Base-by-base conservation (phyloP, 2,888 invertebrate genomes). In the Sphaerophoria taeniata region DNA sequence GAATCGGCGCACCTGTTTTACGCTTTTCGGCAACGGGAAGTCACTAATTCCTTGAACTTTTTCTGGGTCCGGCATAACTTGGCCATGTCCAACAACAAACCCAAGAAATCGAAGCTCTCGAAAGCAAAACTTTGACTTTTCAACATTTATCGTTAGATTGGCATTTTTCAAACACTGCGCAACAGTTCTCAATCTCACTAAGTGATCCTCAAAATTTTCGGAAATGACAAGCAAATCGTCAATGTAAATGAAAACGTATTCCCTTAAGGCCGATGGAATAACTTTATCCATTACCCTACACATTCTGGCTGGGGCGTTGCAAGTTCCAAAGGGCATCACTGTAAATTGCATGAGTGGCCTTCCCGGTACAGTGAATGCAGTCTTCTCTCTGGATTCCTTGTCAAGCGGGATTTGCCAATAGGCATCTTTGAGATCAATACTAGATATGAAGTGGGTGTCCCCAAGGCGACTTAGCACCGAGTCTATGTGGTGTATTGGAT, bases 341-440 rank as follows among this genome's bases (percentile, higher is more conserved):
- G 63, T 75, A 39, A 63, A 87, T 12, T 83, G 76, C 47, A 70
- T 80, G 9, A 77, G 60, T 14, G 70, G 45, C 11, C 75, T 55
- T 3, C 77, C 72, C 3, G 80, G 89, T 11, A 89, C 88, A 0
- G 89, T 80, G 16, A 87, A 87, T 0, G 89, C 89, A 0, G 89
- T 24, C 24, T 24, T 24, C 24, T 24, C 24, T 24, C 24, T 24
- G 24, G 24, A 24, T 24, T 24, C 24, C 89, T 24, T n/a, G 11
- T 56, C 51, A 0, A 77, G 69, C 1, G 72, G 76, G 9, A 82
- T 82, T 58, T 76, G 63, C 77, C 82, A 83, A 45, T 61, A 77
- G 7, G 77, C 82, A 4, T 67, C 73, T 14, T 87, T 83, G 2
- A 83, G 36, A 14, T 87, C 87, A 74, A 90, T 89, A 24, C 24